Conservation (phyloP, 2,113 vertebrate species). For the Cynocephalus volans region DNA sequence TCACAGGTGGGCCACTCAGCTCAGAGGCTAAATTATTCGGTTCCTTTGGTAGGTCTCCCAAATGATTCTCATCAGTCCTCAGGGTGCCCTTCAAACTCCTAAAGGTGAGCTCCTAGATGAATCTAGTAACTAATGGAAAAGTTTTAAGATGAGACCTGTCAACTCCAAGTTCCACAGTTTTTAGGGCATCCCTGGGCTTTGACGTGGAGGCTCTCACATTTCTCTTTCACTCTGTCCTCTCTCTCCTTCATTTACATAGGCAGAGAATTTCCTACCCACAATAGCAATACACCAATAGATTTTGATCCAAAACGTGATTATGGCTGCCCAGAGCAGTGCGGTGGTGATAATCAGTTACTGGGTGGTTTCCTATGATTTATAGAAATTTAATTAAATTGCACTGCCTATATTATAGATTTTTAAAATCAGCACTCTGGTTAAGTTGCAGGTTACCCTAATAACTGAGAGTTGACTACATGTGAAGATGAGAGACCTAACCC, state of each 20-base stretch:
- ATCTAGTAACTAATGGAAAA: background rate
- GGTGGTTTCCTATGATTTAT: background rate
- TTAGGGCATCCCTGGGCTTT: background rate
- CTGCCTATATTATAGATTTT: background rate
- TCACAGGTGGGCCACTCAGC: background rate
- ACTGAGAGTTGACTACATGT: background rate
- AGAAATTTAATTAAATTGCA: background rate
- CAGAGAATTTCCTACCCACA: background rate
- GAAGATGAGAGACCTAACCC: background rate
- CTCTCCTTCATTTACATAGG: background rate
- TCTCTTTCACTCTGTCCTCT: background rate
- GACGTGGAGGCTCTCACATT: background rate
- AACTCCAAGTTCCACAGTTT: background rate
- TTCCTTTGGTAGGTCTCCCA: background rate
- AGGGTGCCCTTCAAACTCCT: background rate
- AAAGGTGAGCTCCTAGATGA: background rate
- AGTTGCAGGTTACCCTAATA: background rate
- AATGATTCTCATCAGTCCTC: background rate
- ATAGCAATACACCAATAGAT: background rate
- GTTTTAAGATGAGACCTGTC: background rate
- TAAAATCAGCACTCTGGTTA: background rate
- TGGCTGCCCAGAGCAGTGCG: background rate
- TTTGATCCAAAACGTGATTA: background rate
- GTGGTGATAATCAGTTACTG: background rate
- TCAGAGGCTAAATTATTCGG: background rate